phyloP scores from a whole-genome alignment of 2,888 invertebrate species.

The Dicyrtomina minuta region DNA sequence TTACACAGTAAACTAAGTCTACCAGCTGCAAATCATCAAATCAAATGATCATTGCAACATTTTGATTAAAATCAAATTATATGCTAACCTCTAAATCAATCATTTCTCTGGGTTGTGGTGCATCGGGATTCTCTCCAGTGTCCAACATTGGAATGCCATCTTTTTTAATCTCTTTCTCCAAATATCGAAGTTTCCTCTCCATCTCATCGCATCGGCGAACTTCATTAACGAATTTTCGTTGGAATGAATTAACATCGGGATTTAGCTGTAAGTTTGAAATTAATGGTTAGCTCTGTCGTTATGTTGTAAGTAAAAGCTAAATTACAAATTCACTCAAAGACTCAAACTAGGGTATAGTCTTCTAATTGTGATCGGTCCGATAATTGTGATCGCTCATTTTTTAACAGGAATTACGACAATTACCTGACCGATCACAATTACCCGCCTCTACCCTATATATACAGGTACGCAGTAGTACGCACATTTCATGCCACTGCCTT shows the following conservation, averaged over 20 bases:
- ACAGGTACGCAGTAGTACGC: no score
- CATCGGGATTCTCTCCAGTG: conserved; percentile 97
- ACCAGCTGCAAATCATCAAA: no score
- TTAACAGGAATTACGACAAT: no score
- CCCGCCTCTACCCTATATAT: no score
- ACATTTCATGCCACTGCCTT: no score
- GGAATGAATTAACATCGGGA: conserved; percentile 96
- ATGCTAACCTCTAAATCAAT: conserved; percentile 86
- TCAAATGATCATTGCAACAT: no score
- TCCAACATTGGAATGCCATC: conserved; percentile 97
- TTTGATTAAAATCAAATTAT: background rate
- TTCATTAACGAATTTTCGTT: conserved; percentile 97
- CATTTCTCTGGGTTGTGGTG: conserved; percentile 99
- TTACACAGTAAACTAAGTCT: background rate
- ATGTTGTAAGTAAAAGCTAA: background rate
- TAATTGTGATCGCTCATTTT: no score
- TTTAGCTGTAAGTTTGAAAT: conserved; percentile 71
- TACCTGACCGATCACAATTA: no score
- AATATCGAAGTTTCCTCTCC: conserved; percentile 87
- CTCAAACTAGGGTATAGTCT: background rate
- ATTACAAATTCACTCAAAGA: background rate
- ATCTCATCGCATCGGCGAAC: no score
- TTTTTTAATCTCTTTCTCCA: conserved; percentile 95
- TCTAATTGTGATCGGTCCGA: no score
- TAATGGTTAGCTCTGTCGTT: background rate